Conservation (phyloP, 2,113 vertebrate species). For the Aptenodytes patagonicus region DNA sequence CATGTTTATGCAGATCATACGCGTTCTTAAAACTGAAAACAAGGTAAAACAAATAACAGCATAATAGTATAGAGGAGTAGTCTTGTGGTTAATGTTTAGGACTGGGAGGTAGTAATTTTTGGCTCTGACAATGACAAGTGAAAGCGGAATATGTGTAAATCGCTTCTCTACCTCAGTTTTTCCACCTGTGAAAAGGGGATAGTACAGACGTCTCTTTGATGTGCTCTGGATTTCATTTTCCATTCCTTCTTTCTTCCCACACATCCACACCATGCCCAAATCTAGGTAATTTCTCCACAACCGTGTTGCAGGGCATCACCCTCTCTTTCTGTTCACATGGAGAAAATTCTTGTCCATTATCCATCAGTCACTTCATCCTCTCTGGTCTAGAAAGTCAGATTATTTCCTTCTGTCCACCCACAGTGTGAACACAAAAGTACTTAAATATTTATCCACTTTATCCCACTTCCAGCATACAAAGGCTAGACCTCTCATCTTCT, state of each 20-base stretch:
- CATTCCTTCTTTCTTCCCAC: slow-evolving; percentile 44
- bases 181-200: slow-evolving; percentile 19
- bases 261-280: not conserved
- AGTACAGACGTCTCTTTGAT: slow-evolving; percentile 7
- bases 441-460: not conserved
- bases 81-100: slow-evolving; percentile 49
- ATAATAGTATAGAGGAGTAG: slow-evolving; percentile 13
- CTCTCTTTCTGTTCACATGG: not conserved
- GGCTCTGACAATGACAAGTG: slow-evolving; percentile 35
- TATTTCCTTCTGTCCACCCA: not conserved
- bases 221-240: slow-evolving; percentile 36
- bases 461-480: not conserved
- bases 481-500: not conserved
- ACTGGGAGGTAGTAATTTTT: slow-evolving; percentile 36
- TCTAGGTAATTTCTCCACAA: not conserved
- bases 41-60: slow-evolving; percentile 49
- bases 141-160: slow-evolving; percentile 41
- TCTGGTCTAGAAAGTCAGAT: not conserved
- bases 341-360: not conserved
- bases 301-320: not conserved
- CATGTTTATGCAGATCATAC: slow-evolving; percentile 77
- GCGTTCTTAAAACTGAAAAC: slow-evolving; percentile 75
- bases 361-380: not conserved
- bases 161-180: slow-evolving; percentile 25
- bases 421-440: not conserved